Conservation (phyloP, 2,113 vertebrate genomes). For the Gnathonemus echidnorhynchus region DNA sequence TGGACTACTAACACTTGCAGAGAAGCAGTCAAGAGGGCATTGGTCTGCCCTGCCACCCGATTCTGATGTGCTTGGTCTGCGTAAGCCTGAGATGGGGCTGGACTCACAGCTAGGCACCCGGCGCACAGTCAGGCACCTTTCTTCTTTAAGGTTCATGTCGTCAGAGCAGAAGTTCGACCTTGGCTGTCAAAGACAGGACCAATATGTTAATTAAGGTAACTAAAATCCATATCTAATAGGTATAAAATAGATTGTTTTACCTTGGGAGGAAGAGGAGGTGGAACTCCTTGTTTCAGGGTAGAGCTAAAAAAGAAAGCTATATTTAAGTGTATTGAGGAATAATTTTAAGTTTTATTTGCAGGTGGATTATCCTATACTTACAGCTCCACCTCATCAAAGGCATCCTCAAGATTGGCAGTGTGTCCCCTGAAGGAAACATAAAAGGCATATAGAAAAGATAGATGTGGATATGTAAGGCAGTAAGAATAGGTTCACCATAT, state of each 20-base stretch:
- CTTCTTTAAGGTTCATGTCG: constrained; percentile 72
- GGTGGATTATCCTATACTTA: constrained; percentile 51
- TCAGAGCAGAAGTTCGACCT: constrained; percentile 73
- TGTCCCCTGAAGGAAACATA: constrained; percentile 60
- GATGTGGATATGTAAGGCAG: not conserved
- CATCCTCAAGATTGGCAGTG: constrained; percentile 67
- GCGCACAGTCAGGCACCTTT: constrained; percentile 75
- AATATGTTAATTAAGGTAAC: not conserved
- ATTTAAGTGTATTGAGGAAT: not conserved
- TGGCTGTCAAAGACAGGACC: constrained; percentile 59
- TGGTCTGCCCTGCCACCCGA: constrained; percentile 63
- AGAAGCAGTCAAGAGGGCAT: constrained; percentile 59
- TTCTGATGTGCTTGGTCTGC: constrained; percentile 81
- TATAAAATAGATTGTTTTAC: constrained; percentile 50
- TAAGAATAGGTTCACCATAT: not conserved
- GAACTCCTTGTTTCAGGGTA: constrained; percentile 76
- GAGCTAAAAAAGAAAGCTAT: constrained; percentile 60
- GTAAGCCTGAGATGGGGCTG: constrained; percentile 57
- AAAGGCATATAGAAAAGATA: not conserved
- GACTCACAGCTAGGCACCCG: constrained; percentile 70
- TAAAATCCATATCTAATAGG: not conserved
- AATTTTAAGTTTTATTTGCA: not conserved
- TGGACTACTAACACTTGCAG: constrained; percentile 74
- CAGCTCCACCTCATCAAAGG: constrained; percentile 72
- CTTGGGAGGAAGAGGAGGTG: constrained; percentile 91